phyloP scores from a whole-genome alignment of 1,140 invertebrate genomes.

The Phthorimaea operculella region DNA sequence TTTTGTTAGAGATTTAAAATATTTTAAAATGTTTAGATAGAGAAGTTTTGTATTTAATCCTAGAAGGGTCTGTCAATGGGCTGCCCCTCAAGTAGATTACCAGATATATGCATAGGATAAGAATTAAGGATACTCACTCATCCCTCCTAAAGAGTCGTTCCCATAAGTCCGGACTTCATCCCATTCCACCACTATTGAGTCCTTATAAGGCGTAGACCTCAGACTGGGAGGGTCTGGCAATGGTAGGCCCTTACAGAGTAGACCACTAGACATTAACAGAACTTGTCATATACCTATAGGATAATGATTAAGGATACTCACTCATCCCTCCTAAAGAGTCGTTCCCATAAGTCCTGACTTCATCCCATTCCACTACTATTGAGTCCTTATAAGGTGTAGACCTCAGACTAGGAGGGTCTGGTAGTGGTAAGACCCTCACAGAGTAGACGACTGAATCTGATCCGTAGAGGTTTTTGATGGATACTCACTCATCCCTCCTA shows the following conservation, averaged over 20 bases:
- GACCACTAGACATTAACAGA: too few relatives aligned
- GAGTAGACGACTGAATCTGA: conserved; percentile 24
- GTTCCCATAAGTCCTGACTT: conserved; percentile 33
- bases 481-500: conserved; percentile 45
- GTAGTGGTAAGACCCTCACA: conserved; percentile 79
- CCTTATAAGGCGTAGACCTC: conserved; percentile 73
- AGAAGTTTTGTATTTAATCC: too few relatives aligned
- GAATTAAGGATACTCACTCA: conserved; percentile 42
- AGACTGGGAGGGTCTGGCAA: conserved; percentile 75
- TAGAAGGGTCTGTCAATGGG: conserved; percentile 76
- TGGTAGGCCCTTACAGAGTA: conserved; percentile 76
- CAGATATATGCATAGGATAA: too few relatives aligned
- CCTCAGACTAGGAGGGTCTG: conserved; percentile 72
- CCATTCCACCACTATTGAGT: conserved; percentile 75
- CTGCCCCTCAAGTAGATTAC: conserved; percentile 69
- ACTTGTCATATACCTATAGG: too few relatives aligned
- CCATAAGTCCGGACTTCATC: conserved; percentile 36
- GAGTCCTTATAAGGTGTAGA: conserved; percentile 74
- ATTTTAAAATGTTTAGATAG: too few relatives aligned
- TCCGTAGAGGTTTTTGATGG: not conserved
- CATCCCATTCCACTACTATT: conserved; percentile 73
- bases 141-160: conserved; percentile 37
- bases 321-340: conserved; percentile 41
- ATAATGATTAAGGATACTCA: conserved; percentile 30
- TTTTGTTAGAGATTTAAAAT: too few relatives aligned